phyloP scores from a whole-genome alignment of 2,797 vertebrate species.

The Enteromius afrohamiltoni region DNA sequence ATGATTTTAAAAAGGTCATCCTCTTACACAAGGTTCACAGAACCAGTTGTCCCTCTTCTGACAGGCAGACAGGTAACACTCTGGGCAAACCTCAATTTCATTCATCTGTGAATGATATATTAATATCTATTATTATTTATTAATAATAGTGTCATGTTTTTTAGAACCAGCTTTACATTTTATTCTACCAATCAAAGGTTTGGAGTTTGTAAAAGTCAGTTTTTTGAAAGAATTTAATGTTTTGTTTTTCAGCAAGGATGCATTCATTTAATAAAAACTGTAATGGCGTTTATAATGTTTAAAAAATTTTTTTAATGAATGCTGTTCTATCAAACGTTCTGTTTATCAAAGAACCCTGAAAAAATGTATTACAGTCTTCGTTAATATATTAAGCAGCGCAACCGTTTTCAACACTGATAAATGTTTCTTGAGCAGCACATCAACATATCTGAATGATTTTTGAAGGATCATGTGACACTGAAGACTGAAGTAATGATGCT shows the following conservation, averaged over 20 bases:
- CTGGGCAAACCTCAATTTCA: constrained; percentile 98
- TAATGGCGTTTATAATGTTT: not conserved
- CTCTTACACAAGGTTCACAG: constrained; percentile 98
- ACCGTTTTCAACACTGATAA: not conserved
- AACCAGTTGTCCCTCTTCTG: constrained; percentile 99
- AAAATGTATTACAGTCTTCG: not conserved
- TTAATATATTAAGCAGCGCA: not conserved
- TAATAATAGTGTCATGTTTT: not conserved
- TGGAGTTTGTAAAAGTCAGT: not conserved
- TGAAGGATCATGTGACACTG: no score
- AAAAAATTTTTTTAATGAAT: not conserved
- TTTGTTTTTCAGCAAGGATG: not conserved
- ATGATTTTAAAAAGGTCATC: not conserved
- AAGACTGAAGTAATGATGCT: no score
- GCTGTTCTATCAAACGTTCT: not conserved
- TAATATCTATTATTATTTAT: not conserved
- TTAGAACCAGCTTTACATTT: not conserved
- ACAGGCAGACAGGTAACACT: constrained; percentile 98
- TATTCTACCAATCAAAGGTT: not conserved
- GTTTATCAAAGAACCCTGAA: not conserved
- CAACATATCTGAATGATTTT: no score
- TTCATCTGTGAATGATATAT: constrained; percentile 85
- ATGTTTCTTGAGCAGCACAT: not conserved
- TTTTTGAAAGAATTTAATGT: not conserved
- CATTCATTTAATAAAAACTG: not conserved